Evolutionary conservation across 1,140 invertebrate species (phyloP), one percentile per base, ranked within the genome.

Genomic region (Eubasilissa regina): DNA sequence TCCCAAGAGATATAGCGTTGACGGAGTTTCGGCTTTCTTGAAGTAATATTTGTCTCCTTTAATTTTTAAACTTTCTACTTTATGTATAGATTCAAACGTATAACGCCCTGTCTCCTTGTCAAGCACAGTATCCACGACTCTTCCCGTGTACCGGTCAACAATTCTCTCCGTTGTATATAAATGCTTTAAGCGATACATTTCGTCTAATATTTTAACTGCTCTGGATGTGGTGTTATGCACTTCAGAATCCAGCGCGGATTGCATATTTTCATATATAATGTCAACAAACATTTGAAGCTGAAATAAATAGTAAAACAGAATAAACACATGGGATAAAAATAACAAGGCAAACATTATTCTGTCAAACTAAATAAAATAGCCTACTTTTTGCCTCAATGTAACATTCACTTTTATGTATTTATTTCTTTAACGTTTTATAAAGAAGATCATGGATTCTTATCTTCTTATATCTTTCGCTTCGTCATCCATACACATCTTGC

Each of bases 241-340:
- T 19, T 58, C 55, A 3, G n/a, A 19, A 8, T 58, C 55, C 17
- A 58, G 17, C 17, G 55, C 12, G 0, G 55, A 58, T 21, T 58
- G 55, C 55, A 58, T 58, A 15, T 58, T 58, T 12, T 58, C 55
- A 1, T 15, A 19, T 15, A 58, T 58, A 21, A 58, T 58, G 55
- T 58, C 55, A 3, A 58, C 55, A 58, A 58, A 58, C 55, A 58
- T 21, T 58, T 58, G 55, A 11, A 58, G 55, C 55, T 58, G 55
- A 58, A 58, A 58, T 58, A 8, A 58, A 58, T 0, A 58, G 15
- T 19, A 58, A 35, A 35, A 35, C 25, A 35, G 25, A 35, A 35
- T 35, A 3, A 35, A 6, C 25, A 35, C 25, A 3, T 35, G n/a
- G n/a, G n/a, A n/a, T n/a, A n/a, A n/a, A n/a, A n/a, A n/a, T n/a